These are phyloP conservation scores for Battus philenor DNA, from an alignment of 1,140 invertebrate species.

Conservation along the genomic window DNA sequence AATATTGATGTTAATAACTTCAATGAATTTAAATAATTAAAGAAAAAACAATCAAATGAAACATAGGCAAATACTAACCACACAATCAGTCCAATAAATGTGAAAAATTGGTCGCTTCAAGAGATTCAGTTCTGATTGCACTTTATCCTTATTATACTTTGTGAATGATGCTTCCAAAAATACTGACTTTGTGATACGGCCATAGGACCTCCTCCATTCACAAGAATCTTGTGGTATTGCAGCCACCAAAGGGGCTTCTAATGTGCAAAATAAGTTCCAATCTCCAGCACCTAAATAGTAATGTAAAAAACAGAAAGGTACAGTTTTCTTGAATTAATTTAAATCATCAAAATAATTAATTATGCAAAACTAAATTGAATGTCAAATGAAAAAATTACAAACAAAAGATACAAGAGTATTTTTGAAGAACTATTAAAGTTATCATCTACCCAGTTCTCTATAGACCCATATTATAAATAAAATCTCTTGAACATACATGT, in stretches of 20 bases:
- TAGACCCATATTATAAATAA: too few relatives aligned
- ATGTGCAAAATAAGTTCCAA: conserved; percentile 87
- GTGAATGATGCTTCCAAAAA: conserved; percentile 90
- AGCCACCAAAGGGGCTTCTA: conserved; percentile 85
- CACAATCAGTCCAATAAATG: conserved; percentile 96
- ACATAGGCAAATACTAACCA: conserved; percentile 77
- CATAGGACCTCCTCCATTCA: conserved; percentile 93
- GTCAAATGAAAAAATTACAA: conserved; percentile 1
- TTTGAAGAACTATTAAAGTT: too few relatives aligned
- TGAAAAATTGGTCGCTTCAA: conserved; percentile 93
- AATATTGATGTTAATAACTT: too few relatives aligned
- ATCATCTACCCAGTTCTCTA: too few relatives aligned
- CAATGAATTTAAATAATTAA: too few relatives aligned
- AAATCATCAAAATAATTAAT: too few relatives aligned
- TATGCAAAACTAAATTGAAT: conserved; percentile 18
- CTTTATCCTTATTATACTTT: conserved; percentile 83
- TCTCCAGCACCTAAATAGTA: conserved; percentile 90
- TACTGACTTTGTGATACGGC: conserved; percentile 87
- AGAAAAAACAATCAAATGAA: conserved; percentile 8
- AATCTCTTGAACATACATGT: conserved; percentile 71
- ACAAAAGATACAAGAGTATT: neutral
- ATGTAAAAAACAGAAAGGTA: too few relatives aligned
- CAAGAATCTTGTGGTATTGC: conserved; percentile 89
- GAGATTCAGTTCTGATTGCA: conserved; percentile 85
- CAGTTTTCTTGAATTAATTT: too few relatives aligned